Conservation (phyloP, 1,140 invertebrate species). For the Onthophagus taurus region DNA sequence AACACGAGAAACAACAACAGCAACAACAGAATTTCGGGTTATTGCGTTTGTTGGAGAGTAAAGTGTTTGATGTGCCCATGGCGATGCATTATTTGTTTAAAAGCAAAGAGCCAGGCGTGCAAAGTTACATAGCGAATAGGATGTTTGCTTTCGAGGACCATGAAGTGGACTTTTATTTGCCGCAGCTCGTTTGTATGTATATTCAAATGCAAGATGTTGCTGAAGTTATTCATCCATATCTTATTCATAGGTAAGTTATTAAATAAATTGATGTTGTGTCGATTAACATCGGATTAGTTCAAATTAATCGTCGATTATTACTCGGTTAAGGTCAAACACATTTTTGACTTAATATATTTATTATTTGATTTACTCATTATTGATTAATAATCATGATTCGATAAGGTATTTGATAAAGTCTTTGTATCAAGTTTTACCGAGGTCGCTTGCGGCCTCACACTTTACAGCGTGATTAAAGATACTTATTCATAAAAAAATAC, state of each 20-base stretch:
- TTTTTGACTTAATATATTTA: too few relatives aligned
- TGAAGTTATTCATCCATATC: slow-evolving; percentile 88
- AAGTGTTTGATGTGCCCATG: slow-evolving; percentile 95
- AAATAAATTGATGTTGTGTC: too few relatives aligned
- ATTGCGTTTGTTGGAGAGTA: slow-evolving; percentile 89
- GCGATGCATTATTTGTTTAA: slow-evolving; percentile 96
- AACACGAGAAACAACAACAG: slow-evolving; percentile 8
- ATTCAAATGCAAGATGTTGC: slow-evolving; percentile 95
- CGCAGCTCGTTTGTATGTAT: slow-evolving; percentile 96
- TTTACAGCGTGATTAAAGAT: too few relatives aligned
- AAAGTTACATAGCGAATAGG: slow-evolving; percentile 92
- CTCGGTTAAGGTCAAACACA: too few relatives aligned
- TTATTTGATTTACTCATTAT: too few relatives aligned
- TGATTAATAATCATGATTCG: too few relatives aligned
- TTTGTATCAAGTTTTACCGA: too few relatives aligned
- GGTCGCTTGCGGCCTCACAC: too few relatives aligned
- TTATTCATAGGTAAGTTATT: slow-evolving; percentile 69
- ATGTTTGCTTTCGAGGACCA: slow-evolving; percentile 88
- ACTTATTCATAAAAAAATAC: too few relatives aligned
- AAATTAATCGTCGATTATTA: too few relatives aligned
- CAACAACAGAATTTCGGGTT: slow-evolving; percentile 41
- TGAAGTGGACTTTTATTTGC: slow-evolving; percentile 96
- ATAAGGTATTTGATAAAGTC: too few relatives aligned
- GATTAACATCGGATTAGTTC: too few relatives aligned
- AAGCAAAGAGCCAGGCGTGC: slow-evolving; percentile 96